Conservation (phyloP, 2,888 invertebrate species). For the Ferdinandea cuprea region DNA sequence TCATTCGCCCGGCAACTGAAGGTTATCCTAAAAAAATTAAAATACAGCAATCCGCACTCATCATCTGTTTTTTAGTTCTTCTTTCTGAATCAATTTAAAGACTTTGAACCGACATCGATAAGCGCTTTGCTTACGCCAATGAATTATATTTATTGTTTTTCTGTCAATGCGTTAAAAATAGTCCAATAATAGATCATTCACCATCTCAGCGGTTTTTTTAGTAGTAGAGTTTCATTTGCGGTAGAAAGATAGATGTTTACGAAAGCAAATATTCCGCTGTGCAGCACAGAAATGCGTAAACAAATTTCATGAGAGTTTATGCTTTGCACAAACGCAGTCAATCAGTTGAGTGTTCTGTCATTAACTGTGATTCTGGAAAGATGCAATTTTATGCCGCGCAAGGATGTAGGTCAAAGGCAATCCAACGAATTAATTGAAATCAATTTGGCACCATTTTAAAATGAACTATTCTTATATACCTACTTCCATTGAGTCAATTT, state of each 20-base stretch:
- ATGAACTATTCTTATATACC: too few relatives aligned
- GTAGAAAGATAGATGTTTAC: neutral
- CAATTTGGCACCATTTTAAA: too few relatives aligned
- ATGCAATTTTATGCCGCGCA: too few relatives aligned
- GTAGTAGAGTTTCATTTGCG: neutral
- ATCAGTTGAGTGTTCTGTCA: neutral
- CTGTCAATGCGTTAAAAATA: neutral
- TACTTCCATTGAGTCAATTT: too few relatives aligned
- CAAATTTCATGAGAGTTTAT: neutral
- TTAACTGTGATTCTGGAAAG: neutral
- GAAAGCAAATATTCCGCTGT: neutral
- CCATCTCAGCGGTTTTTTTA: neutral
- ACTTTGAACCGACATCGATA: neutral
- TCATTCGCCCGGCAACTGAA: neutral
- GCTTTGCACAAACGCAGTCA: neutral
- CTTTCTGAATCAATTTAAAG: neutral
- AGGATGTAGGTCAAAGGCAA: neutral
- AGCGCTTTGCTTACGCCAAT: neutral
- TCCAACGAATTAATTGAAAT: too few relatives aligned
- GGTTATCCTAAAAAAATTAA: neutral
- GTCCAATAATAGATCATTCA: constrained; percentile 14
- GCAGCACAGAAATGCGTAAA: neutral
- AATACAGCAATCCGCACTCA: neutral
- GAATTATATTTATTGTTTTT: neutral
- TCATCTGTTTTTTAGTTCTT: neutral